Conservation (phyloP, 1,140 invertebrate genomes). For the Zeugodacus cucurbitae region DNA sequence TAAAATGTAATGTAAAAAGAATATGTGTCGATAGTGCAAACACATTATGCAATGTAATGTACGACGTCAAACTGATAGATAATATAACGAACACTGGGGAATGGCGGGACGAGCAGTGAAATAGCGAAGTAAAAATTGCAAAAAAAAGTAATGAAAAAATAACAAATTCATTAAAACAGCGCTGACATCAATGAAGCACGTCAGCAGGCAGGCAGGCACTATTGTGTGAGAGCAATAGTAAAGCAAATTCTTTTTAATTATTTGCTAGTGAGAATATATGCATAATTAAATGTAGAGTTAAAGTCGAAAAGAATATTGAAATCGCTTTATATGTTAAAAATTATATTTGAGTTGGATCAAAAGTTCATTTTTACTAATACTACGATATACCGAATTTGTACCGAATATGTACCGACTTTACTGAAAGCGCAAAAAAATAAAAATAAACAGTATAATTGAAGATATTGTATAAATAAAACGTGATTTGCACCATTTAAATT, state of each 20-base stretch:
- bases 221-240: not conserved
- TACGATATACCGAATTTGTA: too few relatives aligned
- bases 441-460: too few relatives aligned
- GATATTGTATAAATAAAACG: too few relatives aligned
- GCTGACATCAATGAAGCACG: not conserved
- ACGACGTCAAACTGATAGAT: not conserved
- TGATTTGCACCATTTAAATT: too few relatives aligned
- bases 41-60: not conserved
- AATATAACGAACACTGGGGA: conserved; percentile 22
- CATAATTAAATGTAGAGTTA: not conserved
- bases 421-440: too few relatives aligned
- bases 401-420: too few relatives aligned
- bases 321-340: too few relatives aligned
- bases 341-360: too few relatives aligned
- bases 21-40: conserved; percentile 24
- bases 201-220: not conserved
- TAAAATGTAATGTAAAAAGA: not conserved
- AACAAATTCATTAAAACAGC: conserved; percentile 13
- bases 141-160: not conserved
- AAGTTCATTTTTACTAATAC: too few relatives aligned
- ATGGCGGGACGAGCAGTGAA: not conserved
- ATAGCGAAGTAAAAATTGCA: not conserved
- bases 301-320: too few relatives aligned
- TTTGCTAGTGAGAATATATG: not conserved
- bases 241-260: not conserved